phyloP scores from a whole-genome alignment of 1,140 invertebrate species.

The Amphibalanus amphitrite region DNA sequence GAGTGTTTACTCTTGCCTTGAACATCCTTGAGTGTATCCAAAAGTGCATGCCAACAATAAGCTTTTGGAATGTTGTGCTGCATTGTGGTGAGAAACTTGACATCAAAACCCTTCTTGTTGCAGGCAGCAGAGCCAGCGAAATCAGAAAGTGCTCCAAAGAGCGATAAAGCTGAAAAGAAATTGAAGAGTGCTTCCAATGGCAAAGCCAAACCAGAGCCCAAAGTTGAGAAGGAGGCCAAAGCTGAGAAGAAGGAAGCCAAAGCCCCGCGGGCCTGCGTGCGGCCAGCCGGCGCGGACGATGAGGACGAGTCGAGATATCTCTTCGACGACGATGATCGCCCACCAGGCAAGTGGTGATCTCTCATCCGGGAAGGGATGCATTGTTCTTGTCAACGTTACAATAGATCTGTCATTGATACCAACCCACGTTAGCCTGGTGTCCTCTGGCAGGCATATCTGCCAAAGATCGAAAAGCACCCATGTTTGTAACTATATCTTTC shows the following conservation, averaged over 20 bases:
- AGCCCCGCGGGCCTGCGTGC: constrained; percentile 7
- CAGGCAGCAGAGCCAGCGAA: not conserved
- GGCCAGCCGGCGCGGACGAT: constrained; percentile 12
- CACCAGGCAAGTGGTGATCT: constrained; percentile 7
- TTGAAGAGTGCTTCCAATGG: no score
- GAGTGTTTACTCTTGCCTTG: constrained; percentile 3
- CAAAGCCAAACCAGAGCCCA: no score
- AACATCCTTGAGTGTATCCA: constrained; percentile 10
- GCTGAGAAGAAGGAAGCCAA: constrained; percentile 8
- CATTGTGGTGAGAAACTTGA: no score
- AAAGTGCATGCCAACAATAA: constrained; percentile 12
- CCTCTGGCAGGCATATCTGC: no score
- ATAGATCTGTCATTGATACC: no score
- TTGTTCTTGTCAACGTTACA: no score
- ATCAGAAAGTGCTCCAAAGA: constrained; percentile 7
- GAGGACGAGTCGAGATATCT: constrained; percentile 12
- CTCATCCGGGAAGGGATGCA: no score
- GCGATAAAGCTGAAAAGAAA: no score
- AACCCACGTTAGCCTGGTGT: no score
- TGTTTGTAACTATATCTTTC: no score
- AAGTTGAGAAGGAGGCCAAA: constrained; percentile 20
- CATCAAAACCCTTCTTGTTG: no score
- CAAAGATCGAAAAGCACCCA: no score
- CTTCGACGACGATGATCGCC: not conserved
- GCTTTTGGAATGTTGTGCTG: constrained; percentile 4